phyloP scores from a whole-genome alignment of 2,888 invertebrate genomes.

The Onchidella celtica region DNA sequence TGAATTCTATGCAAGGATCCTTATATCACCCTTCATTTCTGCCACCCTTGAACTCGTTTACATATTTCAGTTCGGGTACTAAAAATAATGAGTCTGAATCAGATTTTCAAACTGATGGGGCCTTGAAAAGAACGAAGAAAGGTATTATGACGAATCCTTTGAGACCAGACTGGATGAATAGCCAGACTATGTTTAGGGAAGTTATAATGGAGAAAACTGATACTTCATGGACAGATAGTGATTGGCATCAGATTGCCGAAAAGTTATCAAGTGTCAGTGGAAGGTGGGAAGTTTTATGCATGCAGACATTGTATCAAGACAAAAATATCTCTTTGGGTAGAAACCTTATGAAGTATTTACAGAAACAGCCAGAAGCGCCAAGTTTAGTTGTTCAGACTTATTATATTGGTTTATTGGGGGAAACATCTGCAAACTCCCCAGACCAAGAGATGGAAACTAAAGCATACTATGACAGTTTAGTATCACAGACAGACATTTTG shows the following conservation, averaged over 20 bases:
- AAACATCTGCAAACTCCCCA: conserved; percentile 6
- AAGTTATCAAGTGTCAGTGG: neutral
- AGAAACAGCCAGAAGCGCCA: neutral
- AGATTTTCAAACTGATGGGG: neutral
- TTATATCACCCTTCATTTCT: too few species aligned
- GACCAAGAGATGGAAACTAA: conserved; percentile 27
- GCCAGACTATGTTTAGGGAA: neutral
- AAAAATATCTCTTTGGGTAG: conserved; percentile 20
- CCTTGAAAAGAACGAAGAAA: neutral
- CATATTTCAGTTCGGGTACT: too few species aligned
- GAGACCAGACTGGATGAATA: neutral
- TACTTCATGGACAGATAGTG: conserved; percentile 9
- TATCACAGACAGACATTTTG: conserved; percentile 17
- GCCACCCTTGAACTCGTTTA: too few species aligned
- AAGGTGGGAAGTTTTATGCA: conserved; percentile 40
- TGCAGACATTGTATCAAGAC: conserved; percentile 30
- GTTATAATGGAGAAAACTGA: conserved; percentile 14
- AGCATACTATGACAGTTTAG: conserved; percentile 28
- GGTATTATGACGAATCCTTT: neutral
- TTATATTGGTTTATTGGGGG: conserved; percentile 40
- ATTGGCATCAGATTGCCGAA: conserved; percentile 28
- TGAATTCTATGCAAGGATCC: too few species aligned
- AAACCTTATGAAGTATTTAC: conserved; percentile 29
- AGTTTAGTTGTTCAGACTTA: conserved; percentile 4
- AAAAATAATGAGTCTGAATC: too few species aligned